A percentile compares a stretch with the other conserved stretches of the same genome.
Conservation (phyloP, 2,113 vertebrate species). For the Paracanthobrama guichenoti region DNA sequence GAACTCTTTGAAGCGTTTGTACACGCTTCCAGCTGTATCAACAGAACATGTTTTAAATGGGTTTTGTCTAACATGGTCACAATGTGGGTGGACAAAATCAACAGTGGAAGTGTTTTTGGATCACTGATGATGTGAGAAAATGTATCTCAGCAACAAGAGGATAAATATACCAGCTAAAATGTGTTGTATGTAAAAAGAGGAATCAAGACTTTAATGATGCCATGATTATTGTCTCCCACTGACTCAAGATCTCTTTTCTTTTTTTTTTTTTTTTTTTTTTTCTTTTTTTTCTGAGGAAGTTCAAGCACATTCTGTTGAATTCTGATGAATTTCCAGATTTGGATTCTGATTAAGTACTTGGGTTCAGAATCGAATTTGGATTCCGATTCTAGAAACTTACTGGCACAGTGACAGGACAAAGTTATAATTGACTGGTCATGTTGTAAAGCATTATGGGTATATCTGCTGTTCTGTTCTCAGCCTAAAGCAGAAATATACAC, state of each 20-base stretch:
- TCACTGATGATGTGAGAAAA: background rate
- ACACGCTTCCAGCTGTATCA: conserved; percentile 39
- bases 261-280: background rate
- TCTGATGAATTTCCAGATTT: too few relatives aligned
- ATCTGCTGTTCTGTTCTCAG: background rate
- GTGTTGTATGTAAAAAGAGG: conserved; percentile 6
- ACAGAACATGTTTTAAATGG: background rate
- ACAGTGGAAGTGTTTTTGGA: conserved; percentile 2
- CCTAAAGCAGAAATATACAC: too few relatives aligned
- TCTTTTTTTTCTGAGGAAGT: background rate
- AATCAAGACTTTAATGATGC: background rate
- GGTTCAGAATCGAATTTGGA: too few relatives aligned
- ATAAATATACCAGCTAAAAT: background rate
- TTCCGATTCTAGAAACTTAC: background rate
- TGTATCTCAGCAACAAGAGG: background rate
- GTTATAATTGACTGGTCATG: background rate
- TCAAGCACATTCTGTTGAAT: background rate
- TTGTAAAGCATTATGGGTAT: background rate
- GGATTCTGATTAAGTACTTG: too few relatives aligned
- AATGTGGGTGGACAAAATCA: conserved; percentile 24
- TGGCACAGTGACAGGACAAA: background rate
- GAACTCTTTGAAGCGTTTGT: background rate
- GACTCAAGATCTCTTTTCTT: conserved; percentile 8
- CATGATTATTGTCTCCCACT: background rate
- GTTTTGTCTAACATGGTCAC: background rate